Evolutionary conservation across 2,888 invertebrate genomes (phyloP).

Genomic region (Amaurobius ferox): DNA sequence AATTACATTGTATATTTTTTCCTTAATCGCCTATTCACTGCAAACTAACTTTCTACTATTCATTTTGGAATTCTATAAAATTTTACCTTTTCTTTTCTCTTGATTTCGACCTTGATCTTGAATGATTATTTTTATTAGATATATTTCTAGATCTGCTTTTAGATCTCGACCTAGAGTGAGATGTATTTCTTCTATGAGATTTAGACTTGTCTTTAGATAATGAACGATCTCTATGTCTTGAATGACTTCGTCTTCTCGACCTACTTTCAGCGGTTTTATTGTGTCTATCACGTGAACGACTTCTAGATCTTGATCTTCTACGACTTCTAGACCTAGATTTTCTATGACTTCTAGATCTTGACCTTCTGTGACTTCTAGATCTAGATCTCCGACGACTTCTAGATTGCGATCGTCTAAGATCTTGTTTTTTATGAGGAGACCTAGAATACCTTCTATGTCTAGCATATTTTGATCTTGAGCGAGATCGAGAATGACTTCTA

Average conservation of each 20-base stretch:
- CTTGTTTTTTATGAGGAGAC: background rate
- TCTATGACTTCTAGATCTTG: background rate
- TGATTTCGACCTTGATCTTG: constrained; percentile 36
- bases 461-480: constrained; percentile 11
- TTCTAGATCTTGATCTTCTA: background rate
- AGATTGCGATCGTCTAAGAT: background rate
- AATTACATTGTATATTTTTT: too few species aligned
- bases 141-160: constrained; percentile 1
- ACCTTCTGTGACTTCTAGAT: background rate
- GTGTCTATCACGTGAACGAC: background rate
- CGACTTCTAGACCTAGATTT: constrained; percentile 19
- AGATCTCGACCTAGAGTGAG: constrained; percentile 21
- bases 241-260: background rate
- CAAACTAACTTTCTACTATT: too few species aligned
- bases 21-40: too few species aligned
- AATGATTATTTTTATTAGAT: background rate
- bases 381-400: background rate
- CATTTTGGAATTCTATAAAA: too few species aligned
- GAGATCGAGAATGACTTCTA: constrained; percentile 1
- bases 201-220: background rate
- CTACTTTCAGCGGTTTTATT: background rate
- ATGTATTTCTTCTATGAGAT: constrained; percentile 1
- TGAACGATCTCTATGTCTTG: background rate
- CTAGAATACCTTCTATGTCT: background rate
- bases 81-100: constrained; percentile 35